phyloP scores from a whole-genome alignment of 1,140 invertebrate species.

The Drosophila ambigua region DNA sequence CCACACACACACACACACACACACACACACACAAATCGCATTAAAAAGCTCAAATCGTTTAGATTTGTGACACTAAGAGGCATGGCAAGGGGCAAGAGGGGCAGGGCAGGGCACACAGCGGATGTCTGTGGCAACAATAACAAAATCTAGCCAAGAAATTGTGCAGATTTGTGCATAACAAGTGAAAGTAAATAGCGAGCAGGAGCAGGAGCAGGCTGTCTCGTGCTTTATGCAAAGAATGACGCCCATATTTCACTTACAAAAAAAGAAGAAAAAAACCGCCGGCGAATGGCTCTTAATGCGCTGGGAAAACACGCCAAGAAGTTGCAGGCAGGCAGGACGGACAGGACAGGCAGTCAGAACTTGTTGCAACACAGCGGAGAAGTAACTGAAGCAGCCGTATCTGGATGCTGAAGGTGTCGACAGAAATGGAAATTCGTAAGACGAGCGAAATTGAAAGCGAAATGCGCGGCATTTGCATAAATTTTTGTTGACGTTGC shows the following conservation, averaged over 20 bases:
- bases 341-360: neutral
- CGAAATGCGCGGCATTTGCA: conserved; percentile 71
- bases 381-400: neutral
- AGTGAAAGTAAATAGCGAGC: conserved; percentile 71
- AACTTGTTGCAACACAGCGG: conserved; percentile 57
- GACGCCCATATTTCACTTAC: conserved; percentile 68
- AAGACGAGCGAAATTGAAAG: conserved; percentile 71
- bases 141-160: conserved; percentile 55
- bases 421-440: conserved; percentile 41
- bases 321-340: conserved; percentile 49
- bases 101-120: conserved; percentile 1
- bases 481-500: conserved; percentile 54
- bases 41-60: conserved; percentile 76
- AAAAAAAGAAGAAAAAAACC: conserved; percentile 30
- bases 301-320: conserved; percentile 65
- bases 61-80: conserved; percentile 74
- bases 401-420: neutral
- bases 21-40: conserved; percentile 44
- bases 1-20: neutral
- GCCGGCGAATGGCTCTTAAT: conserved; percentile 56
- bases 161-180: conserved; percentile 61
- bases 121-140: conserved; percentile 38
- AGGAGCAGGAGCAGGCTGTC: neutral
- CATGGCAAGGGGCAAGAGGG: conserved; percentile 7
- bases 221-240: conserved; percentile 71